A percentile compares a stretch with the other conserved stretches of the same genome.
These are phyloP conservation scores for Muntiacus muntjak DNA, from an alignment of 2,113 vertebrate genomes.

Conservation along the genomic window DNA sequence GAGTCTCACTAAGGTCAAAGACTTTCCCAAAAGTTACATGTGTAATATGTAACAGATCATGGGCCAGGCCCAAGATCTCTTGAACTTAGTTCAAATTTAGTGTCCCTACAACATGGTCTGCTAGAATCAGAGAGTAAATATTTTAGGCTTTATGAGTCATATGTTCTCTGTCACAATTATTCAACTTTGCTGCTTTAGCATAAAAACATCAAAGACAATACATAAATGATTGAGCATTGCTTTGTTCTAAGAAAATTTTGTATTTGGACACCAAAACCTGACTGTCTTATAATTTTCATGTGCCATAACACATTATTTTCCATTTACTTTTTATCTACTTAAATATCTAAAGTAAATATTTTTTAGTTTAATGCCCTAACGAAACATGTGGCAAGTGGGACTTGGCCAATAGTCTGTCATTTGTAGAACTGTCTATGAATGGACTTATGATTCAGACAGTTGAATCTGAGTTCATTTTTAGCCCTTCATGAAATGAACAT, in stretches of 20 bases:
- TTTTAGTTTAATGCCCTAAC: background rate
- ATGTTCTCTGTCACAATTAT: background rate
- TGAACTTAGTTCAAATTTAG: background rate
- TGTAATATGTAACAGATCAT: background rate
- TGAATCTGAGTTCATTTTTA: slow-evolving; percentile 16
- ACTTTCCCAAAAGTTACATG: background rate
- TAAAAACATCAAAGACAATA: background rate
- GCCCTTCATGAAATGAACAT: background rate
- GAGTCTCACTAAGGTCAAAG: background rate
- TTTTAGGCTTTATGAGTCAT: background rate
- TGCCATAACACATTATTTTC: background rate
- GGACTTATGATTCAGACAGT: slow-evolving; percentile 32
- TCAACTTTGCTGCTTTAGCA: background rate
- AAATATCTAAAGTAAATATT: background rate
- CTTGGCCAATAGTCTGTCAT: background rate
- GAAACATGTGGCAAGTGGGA: background rate
- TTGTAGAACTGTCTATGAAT: slow-evolving; percentile 10
- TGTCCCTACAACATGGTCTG: fast-evolving
- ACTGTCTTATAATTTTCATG: background rate
- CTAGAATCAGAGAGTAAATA: background rate
- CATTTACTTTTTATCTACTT: background rate
- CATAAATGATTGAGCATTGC: background rate
- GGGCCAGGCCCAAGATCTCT: background rate
- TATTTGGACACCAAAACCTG: background rate
- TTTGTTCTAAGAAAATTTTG: background rate